phyloP scores from a whole-genome alignment of 1,140 invertebrate species.

The Megalopta genalis region DNA sequence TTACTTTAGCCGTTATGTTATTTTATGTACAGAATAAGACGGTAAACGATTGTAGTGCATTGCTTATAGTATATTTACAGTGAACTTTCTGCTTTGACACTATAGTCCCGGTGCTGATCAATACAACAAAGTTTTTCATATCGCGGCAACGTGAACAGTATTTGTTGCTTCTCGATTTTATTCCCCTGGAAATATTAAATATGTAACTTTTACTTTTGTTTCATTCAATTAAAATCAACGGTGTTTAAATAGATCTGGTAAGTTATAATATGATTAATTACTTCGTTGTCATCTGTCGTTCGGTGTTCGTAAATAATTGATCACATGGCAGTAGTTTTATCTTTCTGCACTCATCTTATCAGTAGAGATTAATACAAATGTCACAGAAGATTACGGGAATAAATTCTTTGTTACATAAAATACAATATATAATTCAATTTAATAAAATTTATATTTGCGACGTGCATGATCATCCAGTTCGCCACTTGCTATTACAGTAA shows the following conservation, averaged over 20 bases:
- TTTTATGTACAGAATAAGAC: not conserved
- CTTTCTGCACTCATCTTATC: not conserved
- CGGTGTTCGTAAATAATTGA: not conserved
- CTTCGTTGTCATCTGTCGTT: not conserved
- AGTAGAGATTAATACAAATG: not conserved
- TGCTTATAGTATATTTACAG: not conserved
- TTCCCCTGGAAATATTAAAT: not conserved
- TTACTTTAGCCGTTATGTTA: not conserved
- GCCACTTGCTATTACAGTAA: too few species aligned
- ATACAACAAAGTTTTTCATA: not conserved
- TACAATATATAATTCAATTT: too few species aligned
- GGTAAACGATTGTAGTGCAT: not conserved
- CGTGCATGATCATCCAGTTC: too few species aligned
- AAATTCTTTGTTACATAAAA: too few species aligned
- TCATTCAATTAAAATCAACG: not conserved
- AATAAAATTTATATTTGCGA: too few species aligned
- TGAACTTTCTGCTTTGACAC: not conserved
- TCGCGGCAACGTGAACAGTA: not conserved
- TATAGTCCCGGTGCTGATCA: slow-evolving; percentile 15
- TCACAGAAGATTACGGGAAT: not conserved
- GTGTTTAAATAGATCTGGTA: not conserved
- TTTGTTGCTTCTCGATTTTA: not conserved
- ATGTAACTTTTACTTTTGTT: not conserved
- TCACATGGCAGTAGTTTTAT: not conserved
- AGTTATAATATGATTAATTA: not conserved